Evolutionary conservation across 1,140 invertebrate species (phyloP).

Genomic region (Drosophila tani): DNA sequence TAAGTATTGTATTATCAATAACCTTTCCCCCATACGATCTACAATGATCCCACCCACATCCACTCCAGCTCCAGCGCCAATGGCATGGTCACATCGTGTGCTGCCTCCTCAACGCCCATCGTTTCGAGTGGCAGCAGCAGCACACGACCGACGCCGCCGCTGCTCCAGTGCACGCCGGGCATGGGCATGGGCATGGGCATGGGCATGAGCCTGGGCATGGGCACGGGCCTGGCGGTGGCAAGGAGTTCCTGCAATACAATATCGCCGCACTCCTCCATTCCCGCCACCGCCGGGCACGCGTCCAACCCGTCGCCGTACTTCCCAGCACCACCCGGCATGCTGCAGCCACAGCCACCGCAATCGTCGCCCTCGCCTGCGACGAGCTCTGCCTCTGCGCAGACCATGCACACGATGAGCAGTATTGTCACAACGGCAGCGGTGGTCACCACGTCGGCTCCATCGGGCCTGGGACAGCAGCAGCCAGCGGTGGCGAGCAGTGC

Average conservation of each 20-base stretch:
- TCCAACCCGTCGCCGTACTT: conserved; percentile 63
- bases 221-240: conserved; percentile 9
- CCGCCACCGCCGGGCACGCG: conserved; percentile 41
- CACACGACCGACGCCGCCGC: conserved; percentile 88
- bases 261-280: conserved; percentile 62
- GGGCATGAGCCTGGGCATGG: conserved; percentile 29
- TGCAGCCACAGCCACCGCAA: conserved; percentile 86
- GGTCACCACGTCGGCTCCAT: conserved; percentile 48
- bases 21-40: no score
- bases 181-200: conserved; percentile 25
- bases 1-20: conserved; percentile 19
- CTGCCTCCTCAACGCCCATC: conserved; percentile 84
- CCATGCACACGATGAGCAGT: conserved; percentile 40
- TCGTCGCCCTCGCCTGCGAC: conserved; percentile 67
- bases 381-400: conserved; percentile 28
- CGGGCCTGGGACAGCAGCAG: conserved; percentile 38
- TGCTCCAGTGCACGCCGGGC: conserved; percentile 79
- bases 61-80: conserved; percentile 38
- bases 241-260: conserved; percentile 59
- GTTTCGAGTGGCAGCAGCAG: conserved; percentile 89
- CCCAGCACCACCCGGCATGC: conserved; percentile 56
- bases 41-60: conserved; percentile 4
- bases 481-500: conserved; percentile 77
- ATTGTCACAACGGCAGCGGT: conserved; percentile 46
- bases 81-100: conserved; percentile 68